phyloP scores from a whole-genome alignment of 2,113 vertebrate genomes.

The Cettia cetti region DNA sequence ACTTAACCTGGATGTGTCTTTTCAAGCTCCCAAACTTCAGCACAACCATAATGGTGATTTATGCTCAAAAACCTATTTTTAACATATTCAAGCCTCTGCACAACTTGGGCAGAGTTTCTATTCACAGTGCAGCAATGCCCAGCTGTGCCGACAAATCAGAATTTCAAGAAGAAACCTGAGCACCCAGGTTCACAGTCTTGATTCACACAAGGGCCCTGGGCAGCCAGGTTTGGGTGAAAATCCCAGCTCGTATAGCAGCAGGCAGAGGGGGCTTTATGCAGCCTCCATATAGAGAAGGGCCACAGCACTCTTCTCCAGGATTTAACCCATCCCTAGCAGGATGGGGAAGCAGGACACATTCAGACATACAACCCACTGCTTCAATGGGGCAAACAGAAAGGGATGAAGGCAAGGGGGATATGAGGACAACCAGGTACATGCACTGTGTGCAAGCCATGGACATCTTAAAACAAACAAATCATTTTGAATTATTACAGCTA shows the following conservation, averaged over 20 bases:
- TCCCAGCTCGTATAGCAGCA: not conserved
- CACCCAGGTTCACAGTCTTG: not conserved
- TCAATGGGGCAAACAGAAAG: not conserved
- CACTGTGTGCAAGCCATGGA: fast-evolving
- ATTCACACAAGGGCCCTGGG: not conserved
- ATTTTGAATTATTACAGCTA: fast-evolving
- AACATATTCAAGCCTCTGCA: not conserved
- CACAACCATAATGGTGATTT: not conserved
- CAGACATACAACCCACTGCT: fast-evolving
- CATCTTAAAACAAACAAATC: not conserved
- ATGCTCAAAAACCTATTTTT: not conserved
- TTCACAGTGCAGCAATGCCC: fast-evolving
- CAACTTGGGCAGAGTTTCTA: not conserved
- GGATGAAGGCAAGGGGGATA: not conserved
- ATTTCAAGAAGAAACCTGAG: not conserved
- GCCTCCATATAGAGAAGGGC: fast-evolving
- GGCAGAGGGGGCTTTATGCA: not conserved
- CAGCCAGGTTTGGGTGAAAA: not conserved
- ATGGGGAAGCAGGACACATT: not conserved
- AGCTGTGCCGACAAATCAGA: fast-evolving
- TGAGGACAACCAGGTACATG: fast-evolving
- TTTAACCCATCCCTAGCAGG: not conserved
- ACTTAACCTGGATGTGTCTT: not conserved
- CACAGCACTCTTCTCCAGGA: not conserved
- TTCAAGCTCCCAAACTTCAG: not conserved